Evolutionary conservation across 2,797 vertebrate species (phyloP), one percentile per base, ranked within the genome.

Genomic region (Catharus ustulatus): DNA sequence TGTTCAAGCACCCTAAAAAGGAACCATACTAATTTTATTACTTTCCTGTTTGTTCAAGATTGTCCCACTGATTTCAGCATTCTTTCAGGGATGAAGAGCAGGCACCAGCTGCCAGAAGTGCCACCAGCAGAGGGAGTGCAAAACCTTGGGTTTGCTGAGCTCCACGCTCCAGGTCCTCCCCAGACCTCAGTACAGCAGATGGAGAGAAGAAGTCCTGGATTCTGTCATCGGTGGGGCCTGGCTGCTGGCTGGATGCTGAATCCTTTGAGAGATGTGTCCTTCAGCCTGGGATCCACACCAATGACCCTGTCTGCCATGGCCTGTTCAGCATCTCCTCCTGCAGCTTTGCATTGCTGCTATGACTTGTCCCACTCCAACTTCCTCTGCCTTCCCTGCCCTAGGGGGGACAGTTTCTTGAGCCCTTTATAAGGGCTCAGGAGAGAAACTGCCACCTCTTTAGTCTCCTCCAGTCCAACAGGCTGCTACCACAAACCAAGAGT

Each of bases 121-220:
- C 46, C 6, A 51, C 92, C 96, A 94, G 96, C 76, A 97, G 92
- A 81, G 92, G 96, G 91, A 97, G 95, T 0, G 34, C 90, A 90
- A 80, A 95, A 72, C 88, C 84, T 76, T 82, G 87, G 93, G 68
- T 86, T 94, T 57, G 72, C 43, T 76, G 13, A 83, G 19, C 46
- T 55, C 23, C 45, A 27, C 0, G 11, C n/a, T 77, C 36, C 67
- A n/a, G 26, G 75, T 66, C 22, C 45, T 80, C 9, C 63, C 30
- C 64, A 36, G 36, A 61, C 29, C 59, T 32, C 40, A 30, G 68
- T 1, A 38, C 57, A 20, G 29, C 40, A 15, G 74, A 32, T 5
- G 27, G 26, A 71, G 67, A 63, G 43, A 32, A 63, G 43, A 27
- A 42, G 45, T 38, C 27, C 59, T 5, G 2, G n/a, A 23, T 57